These are phyloP conservation scores for Chaetodon trifascialis DNA, from an alignment of 2,113 vertebrate genomes.

Conservation along the genomic window DNA sequence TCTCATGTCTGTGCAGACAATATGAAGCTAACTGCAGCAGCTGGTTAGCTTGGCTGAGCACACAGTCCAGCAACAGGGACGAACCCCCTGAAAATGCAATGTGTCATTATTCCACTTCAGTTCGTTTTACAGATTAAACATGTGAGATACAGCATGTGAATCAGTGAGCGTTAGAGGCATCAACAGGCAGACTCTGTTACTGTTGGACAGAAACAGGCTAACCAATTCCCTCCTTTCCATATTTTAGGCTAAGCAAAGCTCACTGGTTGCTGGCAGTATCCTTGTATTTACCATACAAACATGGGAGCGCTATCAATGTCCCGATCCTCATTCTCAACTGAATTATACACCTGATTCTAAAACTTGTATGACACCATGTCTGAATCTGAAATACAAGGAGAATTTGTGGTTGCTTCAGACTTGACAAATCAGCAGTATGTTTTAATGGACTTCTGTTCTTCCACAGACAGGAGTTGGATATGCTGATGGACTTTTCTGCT, in stretches of 20 bases:
- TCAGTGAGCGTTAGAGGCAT: neutral
- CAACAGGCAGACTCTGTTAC: neutral
- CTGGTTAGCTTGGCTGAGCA: neutral
- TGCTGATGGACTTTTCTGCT: conserved; percentile 9
- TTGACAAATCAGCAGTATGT: neutral
- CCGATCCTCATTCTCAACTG: neutral
- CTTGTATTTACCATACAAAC: neutral
- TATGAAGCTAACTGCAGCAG: neutral
- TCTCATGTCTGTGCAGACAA: neutral
- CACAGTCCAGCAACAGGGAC: neutral
- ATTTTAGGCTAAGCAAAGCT: neutral
- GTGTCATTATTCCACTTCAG: neutral
- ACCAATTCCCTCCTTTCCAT: neutral
- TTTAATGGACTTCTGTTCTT: neutral
- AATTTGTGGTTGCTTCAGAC: neutral
- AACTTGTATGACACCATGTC: no score
- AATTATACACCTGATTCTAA: neutral
- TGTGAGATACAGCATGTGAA: neutral
- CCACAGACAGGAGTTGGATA: neutral
- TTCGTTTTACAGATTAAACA: neutral
- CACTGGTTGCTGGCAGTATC: neutral
- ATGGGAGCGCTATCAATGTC: neutral
- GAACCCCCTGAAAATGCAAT: no score
- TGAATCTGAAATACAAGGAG: neutral
- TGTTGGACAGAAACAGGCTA: neutral